Conservation (phyloP, 2,888 invertebrate genomes). For the Clunio marinus region DNA sequence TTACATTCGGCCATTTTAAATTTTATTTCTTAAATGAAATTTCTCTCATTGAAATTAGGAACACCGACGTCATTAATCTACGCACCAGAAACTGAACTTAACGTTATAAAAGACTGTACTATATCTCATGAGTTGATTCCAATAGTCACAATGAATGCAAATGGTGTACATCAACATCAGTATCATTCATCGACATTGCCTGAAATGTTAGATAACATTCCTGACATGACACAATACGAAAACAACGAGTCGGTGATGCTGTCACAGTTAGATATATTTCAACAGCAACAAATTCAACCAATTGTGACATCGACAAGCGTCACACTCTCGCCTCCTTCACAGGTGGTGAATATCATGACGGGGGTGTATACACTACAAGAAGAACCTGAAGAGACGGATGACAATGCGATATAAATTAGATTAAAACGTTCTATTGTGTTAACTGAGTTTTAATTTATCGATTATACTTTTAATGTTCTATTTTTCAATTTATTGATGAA, state of each 20-base stretch:
- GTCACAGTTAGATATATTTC: constrained; percentile 40
- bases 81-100: constrained; percentile 46
- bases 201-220: constrained; percentile 42
- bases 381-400: constrained; percentile 57
- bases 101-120: constrained; percentile 50
- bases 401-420: constrained; percentile 48
- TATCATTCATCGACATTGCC: constrained; percentile 40
- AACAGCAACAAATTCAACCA: constrained; percentile 44
- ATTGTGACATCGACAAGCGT: constrained; percentile 40
- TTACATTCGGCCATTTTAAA: too few relatives aligned
- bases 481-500: too few relatives aligned
- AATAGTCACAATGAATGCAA: constrained; percentile 46
- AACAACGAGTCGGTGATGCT: neutral
- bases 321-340: constrained; percentile 36
- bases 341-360: constrained; percentile 47
- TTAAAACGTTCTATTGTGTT: neutral
- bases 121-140: constrained; percentile 50
- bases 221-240: constrained; percentile 28
- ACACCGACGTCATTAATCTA: constrained; percentile 54
- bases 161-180: neutral
- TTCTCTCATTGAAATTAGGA: constrained; percentile 44
- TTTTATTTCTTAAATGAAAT: neutral
- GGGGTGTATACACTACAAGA: constrained; percentile 57
- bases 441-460: neutral
- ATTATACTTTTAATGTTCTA: too few relatives aligned